These are phyloP conservation scores for Ametastegia equiseti DNA, from an alignment of 2,888 invertebrate species.

Conservation along the genomic window DNA sequence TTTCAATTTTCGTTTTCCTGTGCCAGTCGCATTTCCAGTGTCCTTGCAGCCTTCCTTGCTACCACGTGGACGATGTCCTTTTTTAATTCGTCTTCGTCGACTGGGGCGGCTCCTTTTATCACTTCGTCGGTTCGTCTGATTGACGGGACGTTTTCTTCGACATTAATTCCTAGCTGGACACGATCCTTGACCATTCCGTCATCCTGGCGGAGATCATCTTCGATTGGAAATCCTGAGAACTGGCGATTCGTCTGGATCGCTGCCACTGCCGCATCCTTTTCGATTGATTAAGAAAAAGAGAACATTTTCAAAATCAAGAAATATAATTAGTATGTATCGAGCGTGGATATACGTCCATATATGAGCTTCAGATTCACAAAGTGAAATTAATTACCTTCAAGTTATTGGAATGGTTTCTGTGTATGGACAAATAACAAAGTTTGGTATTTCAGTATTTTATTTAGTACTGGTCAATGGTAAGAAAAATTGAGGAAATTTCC, in stretches of 20 bases:
- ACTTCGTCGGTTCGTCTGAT: background rate
- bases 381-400: too few relatives aligned
- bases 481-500: too few relatives aligned
- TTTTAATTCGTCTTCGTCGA: background rate
- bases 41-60: constrained; percentile 52
- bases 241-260: constrained; percentile 12
- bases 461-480: too few relatives aligned
- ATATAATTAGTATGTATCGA: background rate
- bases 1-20: constrained; percentile 46
- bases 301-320: background rate
- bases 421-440: too few relatives aligned
- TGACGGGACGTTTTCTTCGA: background rate
- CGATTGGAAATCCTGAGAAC: background rate
- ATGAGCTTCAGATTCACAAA: too few relatives aligned
- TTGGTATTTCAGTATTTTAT: too few relatives aligned
- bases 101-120: background rate
- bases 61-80: constrained; percentile 4
- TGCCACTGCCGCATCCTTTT: constrained; percentile 2
- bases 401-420: too few relatives aligned
- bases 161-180: background rate
- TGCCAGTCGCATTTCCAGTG: constrained; percentile 61
- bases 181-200: background rate
- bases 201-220: background rate
- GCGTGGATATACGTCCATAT: too few relatives aligned
- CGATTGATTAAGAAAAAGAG: background rate